Evolutionary conservation across 2,797 vertebrate genomes (phyloP).

Genomic region (Valencia hispanica): DNA sequence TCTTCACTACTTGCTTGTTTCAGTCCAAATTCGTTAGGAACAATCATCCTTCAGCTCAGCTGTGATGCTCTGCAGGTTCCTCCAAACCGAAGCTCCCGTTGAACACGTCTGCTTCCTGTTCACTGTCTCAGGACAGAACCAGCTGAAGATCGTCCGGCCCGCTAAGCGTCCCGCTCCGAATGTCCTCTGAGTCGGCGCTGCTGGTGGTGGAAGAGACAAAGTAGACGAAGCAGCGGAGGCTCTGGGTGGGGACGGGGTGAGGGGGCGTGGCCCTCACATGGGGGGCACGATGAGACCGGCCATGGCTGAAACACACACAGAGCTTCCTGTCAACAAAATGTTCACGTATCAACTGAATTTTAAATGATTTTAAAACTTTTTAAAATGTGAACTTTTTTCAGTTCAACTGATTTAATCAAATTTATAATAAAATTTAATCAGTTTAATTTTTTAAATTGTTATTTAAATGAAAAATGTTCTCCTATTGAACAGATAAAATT

Average conservation of each 20-base stretch:
- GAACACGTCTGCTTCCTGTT: slow-evolving; percentile 36
- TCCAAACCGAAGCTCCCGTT: slow-evolving; percentile 36
- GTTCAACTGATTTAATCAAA: too few relatives aligned
- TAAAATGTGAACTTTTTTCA: too few relatives aligned
- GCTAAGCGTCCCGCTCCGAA: too few relatives aligned
- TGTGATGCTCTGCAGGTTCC: not conserved
- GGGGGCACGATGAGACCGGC: slow-evolving; percentile 86
- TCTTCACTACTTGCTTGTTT: not conserved
- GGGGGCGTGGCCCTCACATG: slow-evolving; percentile 78
- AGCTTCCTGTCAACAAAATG: too few relatives aligned
- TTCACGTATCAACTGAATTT: too few relatives aligned
- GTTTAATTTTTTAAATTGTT: slow-evolving; percentile 4
- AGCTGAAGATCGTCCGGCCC: not conserved
- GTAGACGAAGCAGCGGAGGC: not conserved
- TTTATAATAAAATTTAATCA: too few relatives aligned
- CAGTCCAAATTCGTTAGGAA: not conserved
- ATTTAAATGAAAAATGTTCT: too few relatives aligned
- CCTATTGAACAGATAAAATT: too few relatives aligned
- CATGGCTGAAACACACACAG: slow-evolving; percentile 78
- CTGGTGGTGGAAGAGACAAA: not conserved
- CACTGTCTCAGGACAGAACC: not conserved
- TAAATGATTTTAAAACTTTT: too few relatives aligned
- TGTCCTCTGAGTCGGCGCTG: not conserved
- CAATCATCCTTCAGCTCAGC: not conserved
- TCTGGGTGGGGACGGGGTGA: slow-evolving; percentile 23